phyloP scores from a whole-genome alignment of 2,888 invertebrate species.

The Aporophyla nigra region DNA sequence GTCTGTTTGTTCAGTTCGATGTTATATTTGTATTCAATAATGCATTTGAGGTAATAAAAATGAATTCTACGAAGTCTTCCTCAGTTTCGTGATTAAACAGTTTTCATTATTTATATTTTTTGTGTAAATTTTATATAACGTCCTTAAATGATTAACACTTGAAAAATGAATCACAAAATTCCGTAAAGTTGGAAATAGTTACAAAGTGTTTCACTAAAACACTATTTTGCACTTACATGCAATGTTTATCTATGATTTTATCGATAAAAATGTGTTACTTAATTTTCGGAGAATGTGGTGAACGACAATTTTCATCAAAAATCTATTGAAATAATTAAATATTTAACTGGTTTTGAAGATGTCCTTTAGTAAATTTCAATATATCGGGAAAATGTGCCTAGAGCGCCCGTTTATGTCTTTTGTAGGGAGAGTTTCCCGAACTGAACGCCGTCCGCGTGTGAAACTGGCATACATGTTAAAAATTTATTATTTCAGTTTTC shows the following conservation, averaged over 20 bases:
- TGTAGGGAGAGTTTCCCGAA: conserved; percentile 62
- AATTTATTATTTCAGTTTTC: not conserved
- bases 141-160: not conserved
- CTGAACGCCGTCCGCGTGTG: not conserved
- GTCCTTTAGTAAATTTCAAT: not conserved
- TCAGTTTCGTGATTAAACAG: not conserved
- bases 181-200: not conserved
- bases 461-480: not conserved
- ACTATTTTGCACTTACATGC: conserved; percentile 48
- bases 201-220: conserved; percentile 22
- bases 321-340: too few relatives aligned
- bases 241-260: conserved; percentile 45
- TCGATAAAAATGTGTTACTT: conserved; percentile 10
- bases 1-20: conserved; percentile 51
- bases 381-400: not conserved
- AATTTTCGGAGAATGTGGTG: not conserved
- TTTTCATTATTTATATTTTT: not conserved
- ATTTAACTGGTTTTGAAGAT: not conserved
- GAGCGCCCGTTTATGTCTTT: conserved; percentile 85
- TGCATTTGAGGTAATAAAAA: not conserved
- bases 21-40: conserved; percentile 17
- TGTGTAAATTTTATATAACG: not conserved
- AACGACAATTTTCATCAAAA: not conserved
- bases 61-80: not conserved
- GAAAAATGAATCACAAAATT: conserved; percentile 18